Conservation (phyloP, 2,113 vertebrate species). For the Piaya cayana region DNA sequence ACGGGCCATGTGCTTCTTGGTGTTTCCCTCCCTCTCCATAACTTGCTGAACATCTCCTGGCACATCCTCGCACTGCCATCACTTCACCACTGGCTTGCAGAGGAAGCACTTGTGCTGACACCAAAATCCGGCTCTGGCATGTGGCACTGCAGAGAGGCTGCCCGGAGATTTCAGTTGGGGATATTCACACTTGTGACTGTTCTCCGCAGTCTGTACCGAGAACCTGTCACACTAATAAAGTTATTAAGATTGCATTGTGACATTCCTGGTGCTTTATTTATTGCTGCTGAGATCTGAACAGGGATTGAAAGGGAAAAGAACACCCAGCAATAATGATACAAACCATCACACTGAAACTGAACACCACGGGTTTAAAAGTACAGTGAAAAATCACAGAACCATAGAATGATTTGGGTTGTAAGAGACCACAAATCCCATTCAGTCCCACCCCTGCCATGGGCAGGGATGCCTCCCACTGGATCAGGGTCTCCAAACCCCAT, state of each 20-base stretch:
- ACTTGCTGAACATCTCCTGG: not conserved
- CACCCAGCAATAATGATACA: not conserved
- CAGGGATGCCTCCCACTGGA: no score
- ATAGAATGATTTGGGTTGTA: no score
- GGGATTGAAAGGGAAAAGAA: not conserved
- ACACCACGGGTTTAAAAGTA: no score
- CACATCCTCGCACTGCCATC: not conserved
- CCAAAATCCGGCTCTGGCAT: not conserved
- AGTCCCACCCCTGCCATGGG: no score
- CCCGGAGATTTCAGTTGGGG: not conserved
- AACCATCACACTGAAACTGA: not conserved
- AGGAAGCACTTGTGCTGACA: not conserved
- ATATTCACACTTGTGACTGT: constrained; percentile 26
- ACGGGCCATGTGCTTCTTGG: rapidly evolving
- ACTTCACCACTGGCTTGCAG: not conserved
- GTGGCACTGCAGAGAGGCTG: not conserved
- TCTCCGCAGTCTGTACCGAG: not conserved
- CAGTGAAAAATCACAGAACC: no score
- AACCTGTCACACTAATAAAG: constrained; percentile 55
- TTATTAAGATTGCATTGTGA: not conserved
- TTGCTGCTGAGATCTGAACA: not conserved
- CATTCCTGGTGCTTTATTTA: not conserved
- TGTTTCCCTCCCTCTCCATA: not conserved
- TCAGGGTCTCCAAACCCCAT: no score
- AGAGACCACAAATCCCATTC: no score